These are phyloP conservation scores for Baryphthengus martii DNA, from an alignment of 2,113 vertebrate species.

Conservation along the genomic window DNA sequence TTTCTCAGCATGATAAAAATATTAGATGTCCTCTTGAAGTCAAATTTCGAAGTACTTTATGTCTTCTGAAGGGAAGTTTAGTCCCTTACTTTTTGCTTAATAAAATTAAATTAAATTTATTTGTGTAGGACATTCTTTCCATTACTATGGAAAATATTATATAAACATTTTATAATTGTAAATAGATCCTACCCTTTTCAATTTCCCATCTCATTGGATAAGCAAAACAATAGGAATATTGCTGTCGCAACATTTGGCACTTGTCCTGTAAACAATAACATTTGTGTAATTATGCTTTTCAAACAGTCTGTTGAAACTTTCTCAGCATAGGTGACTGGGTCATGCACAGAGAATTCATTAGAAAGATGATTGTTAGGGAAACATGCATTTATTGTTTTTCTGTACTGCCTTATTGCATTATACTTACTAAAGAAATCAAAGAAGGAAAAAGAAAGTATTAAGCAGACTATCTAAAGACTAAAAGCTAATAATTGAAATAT, in stretches of 20 bases:
- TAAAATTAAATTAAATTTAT: conserved; percentile 1
- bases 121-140: background rate
- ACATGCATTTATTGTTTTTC: background rate
- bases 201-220: background rate
- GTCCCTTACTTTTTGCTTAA: background rate
- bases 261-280: background rate
- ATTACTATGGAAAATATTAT: background rate
- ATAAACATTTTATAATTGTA: background rate
- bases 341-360: background rate
- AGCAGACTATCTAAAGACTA: background rate
- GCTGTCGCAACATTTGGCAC: background rate
- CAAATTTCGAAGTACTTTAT: background rate
- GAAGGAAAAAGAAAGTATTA: background rate
- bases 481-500: background rate
- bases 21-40: background rate
- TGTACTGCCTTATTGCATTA: background rate
- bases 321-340: background rate
- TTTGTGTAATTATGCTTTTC: background rate
- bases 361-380: background rate
- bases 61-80: background rate
- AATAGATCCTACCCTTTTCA: background rate
- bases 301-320: background rate
- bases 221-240: background rate
- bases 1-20: background rate
- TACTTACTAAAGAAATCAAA: background rate